A percentile compares a stretch with the other conserved stretches of the same genome.
Evolutionary conservation across 2,113 vertebrate genomes (phyloP).

Genomic region (Hepsetus odoe): DNA sequence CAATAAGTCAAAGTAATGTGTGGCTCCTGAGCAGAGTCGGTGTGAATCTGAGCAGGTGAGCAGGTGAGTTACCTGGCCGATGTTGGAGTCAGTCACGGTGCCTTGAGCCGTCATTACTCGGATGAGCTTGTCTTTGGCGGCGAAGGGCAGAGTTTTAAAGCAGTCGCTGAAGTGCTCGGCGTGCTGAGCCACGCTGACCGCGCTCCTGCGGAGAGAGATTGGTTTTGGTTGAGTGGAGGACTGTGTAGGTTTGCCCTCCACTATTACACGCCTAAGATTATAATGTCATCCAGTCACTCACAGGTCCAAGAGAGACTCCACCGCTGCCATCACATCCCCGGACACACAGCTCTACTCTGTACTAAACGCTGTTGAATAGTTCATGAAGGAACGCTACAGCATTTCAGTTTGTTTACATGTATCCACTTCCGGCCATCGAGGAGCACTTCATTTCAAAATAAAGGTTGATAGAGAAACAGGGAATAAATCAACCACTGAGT

Average conservation of each 20-base stretch:
- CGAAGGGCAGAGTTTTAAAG: slow-evolving; percentile 78
- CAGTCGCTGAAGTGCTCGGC: slow-evolving; percentile 71
- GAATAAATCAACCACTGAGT: too few relatives aligned
- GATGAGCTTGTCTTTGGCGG: slow-evolving; percentile 84
- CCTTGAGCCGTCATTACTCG: slow-evolving; percentile 80
- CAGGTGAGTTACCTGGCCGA: slow-evolving; percentile 77
- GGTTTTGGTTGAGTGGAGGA: not conserved
- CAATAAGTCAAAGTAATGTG: too few relatives aligned
- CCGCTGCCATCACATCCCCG: not conserved
- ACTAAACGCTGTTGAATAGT: too few relatives aligned
- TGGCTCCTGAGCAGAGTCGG: too few relatives aligned
- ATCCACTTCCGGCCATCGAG: not conserved
- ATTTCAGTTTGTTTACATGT: not conserved
- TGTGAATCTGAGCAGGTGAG: not conserved
- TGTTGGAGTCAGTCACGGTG: slow-evolving; percentile 82
- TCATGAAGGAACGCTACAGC: too few relatives aligned
- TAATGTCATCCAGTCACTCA: slow-evolving; percentile 31
- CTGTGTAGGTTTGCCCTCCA: not conserved
- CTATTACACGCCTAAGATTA: not conserved
- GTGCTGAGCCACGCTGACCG: slow-evolving; percentile 47
- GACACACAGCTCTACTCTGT: not conserved
- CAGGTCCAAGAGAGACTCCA: slow-evolving; percentile 55
- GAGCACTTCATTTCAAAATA: slow-evolving; percentile 12
- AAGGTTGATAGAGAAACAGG: not conserved
- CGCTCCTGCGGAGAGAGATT: slow-evolving; percentile 37